These are phyloP conservation scores for Polymixis lichenea DNA, from an alignment of 2,888 invertebrate species.

Conservation along the genomic window DNA sequence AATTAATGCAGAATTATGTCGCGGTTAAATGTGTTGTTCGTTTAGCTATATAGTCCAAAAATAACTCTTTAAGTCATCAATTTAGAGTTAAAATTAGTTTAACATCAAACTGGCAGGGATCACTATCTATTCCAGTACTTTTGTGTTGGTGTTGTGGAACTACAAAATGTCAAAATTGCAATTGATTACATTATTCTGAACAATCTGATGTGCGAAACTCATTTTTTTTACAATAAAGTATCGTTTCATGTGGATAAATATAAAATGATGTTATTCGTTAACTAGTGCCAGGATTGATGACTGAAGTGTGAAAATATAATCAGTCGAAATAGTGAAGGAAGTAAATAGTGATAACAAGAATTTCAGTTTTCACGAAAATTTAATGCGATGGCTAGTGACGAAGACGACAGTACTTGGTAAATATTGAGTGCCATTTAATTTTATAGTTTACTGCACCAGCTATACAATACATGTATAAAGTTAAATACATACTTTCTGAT, in stretches of 20 bases:
- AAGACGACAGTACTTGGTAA: constrained; percentile 92
- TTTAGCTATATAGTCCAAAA: neutral
- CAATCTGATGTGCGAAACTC: constrained; percentile 17
- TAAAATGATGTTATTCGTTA: neutral
- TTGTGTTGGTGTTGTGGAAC: constrained; percentile 18
- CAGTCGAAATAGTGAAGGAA: neutral
- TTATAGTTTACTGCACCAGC: neutral
- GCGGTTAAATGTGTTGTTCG: neutral
- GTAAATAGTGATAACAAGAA: constrained; percentile 29
- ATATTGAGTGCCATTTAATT: constrained; percentile 56
- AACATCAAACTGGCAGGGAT: neutral
- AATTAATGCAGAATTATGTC: neutral
- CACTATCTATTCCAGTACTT: neutral
- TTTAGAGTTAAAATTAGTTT: neutral
- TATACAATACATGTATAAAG: neutral
- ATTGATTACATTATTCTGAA: constrained; percentile 20
- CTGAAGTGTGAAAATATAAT: constrained; percentile 20
- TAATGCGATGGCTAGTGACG: constrained; percentile 89
- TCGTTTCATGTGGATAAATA: constrained; percentile 1
- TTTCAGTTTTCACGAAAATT: constrained; percentile 36
- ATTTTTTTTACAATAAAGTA: neutral
- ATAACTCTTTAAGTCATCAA: rapidly evolving
- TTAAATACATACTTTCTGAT: neutral
- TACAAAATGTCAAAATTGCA: constrained; percentile 45
- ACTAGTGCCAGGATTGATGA: constrained; percentile 7